Evolutionary conservation across 2,113 vertebrate species (phyloP).

Genomic region (Lagenorhynchus albirostris): DNA sequence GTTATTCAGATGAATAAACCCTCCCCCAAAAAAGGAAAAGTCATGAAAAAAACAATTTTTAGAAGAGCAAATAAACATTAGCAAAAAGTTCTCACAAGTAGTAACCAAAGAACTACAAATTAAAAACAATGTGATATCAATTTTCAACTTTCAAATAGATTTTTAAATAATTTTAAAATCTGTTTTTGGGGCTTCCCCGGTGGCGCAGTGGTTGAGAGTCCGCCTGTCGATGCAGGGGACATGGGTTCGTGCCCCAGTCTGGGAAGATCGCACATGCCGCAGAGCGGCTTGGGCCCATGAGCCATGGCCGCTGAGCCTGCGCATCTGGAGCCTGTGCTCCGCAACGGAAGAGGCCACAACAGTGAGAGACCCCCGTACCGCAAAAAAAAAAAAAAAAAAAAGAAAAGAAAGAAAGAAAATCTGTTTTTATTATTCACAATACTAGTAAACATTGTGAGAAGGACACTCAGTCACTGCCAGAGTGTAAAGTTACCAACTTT

Average conservation of each 20-base stretch:
- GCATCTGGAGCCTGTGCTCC: too few species aligned
- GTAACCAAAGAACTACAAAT: not conserved
- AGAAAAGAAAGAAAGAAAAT: not conserved
- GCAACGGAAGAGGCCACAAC: too few species aligned
- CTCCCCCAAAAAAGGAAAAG: not conserved
- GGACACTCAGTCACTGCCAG: not conserved
- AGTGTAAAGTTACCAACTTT: not conserved
- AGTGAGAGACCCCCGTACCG: too few species aligned
- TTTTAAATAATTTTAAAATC: not conserved
- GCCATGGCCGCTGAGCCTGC: too few species aligned
- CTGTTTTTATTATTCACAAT: not conserved
- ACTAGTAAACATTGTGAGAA: not conserved
- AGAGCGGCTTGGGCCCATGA: too few species aligned
- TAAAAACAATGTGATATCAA: not conserved
- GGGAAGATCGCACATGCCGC: too few species aligned
- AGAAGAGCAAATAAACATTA: not conserved
- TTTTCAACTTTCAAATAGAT: not conserved
- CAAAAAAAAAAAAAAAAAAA: too few species aligned
- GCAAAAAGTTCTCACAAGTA: not conserved
- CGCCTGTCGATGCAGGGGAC: too few species aligned
- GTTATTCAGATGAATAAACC: not conserved
- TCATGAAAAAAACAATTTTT: not conserved
- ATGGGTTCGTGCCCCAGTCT: too few species aligned
- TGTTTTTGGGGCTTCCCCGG: not conserved
- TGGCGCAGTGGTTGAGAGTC: too few species aligned